These are phyloP conservation scores for Taphrorychus bicolor DNA, from an alignment of 2,888 invertebrate species.

Conservation along the genomic window DNA sequence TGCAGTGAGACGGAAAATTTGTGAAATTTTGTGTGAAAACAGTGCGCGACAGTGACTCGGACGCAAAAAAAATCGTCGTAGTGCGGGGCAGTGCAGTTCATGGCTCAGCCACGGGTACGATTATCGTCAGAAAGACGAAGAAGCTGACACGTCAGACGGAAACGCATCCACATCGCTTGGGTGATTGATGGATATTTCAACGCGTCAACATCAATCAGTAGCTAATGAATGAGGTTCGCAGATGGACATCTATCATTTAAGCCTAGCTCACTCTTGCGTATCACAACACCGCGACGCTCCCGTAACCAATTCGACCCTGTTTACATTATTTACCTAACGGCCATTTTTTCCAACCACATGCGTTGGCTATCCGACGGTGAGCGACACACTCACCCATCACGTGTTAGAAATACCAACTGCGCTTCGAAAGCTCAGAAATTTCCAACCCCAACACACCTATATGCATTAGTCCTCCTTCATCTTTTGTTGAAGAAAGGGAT, in stretches of 20 bases:
- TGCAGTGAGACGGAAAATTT: slow-evolving; percentile 46
- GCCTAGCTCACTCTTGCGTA: slow-evolving; percentile 46
- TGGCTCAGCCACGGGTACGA: slow-evolving; percentile 92
- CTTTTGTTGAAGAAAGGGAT: too few species aligned
- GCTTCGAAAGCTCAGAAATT: too few species aligned
- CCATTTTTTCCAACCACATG: slow-evolving; percentile 37
- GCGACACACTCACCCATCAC: too few species aligned
- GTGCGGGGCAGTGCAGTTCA: slow-evolving; percentile 76
- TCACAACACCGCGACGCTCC: slow-evolving; percentile 29
- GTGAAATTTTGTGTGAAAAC: slow-evolving; percentile 36
- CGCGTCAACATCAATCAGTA: slow-evolving; percentile 50
- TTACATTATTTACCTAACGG: slow-evolving; percentile 38
- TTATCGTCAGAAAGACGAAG: slow-evolving; percentile 51
- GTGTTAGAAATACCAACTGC: too few species aligned
- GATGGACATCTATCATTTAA: slow-evolving; percentile 49
- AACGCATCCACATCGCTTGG: slow-evolving; percentile 39
- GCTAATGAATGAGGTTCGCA: slow-evolving; percentile 47
- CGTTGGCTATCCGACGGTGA: slow-evolving; percentile 22
- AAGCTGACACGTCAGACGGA: slow-evolving; percentile 47
- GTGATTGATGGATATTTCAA: slow-evolving; percentile 44
- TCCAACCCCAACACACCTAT: too few species aligned
- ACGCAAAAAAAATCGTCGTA: slow-evolving; percentile 50
- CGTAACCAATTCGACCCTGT: slow-evolving; percentile 32
- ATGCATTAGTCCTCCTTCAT: too few species aligned
- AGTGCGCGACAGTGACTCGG: slow-evolving; percentile 48